phyloP scores from a whole-genome alignment of 2,888 invertebrate genomes.

The Oxycera nigricornis region DNA sequence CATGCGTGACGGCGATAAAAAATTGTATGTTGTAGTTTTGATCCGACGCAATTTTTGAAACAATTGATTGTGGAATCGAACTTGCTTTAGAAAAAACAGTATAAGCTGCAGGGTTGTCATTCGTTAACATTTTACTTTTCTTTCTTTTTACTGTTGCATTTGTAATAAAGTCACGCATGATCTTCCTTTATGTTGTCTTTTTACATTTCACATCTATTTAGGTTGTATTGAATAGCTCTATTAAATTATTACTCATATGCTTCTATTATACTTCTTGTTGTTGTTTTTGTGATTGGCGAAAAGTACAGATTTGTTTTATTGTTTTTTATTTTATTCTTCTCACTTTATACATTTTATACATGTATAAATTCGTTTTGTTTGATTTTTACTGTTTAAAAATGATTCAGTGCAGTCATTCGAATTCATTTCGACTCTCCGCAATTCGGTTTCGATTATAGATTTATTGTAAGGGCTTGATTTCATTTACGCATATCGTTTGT shows the following conservation, averaged over 20 bases:
- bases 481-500: conserved; percentile 33
- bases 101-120: too few species aligned
- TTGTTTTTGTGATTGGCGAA: neutral
- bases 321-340: neutral
- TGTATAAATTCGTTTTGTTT: conserved; percentile 1
- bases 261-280: conserved; percentile 18
- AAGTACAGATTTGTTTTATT: conserved; percentile 17
- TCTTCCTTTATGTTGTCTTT: conserved; percentile 6
- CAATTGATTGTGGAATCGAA: too few species aligned
- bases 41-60: too few species aligned
- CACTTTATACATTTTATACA: neutral
- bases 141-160: too few species aligned
- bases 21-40: too few species aligned
- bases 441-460: neutral
- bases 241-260: conserved; percentile 3
- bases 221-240: neutral
- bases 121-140: too few species aligned
- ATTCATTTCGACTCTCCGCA: conserved; percentile 26
- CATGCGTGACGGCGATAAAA: too few species aligned
- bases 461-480: conserved; percentile 37
- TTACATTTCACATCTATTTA: conserved; percentile 21
- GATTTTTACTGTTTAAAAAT: neutral
- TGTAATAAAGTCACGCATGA: too few species aligned
- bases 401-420: conserved; percentile 1
- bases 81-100: too few species aligned